Percentiles rank a stretch among this genome's conserved stretches.
phyloP scores from a whole-genome alignment of 2,888 invertebrate genomes.

The Salticus scenicus region DNA sequence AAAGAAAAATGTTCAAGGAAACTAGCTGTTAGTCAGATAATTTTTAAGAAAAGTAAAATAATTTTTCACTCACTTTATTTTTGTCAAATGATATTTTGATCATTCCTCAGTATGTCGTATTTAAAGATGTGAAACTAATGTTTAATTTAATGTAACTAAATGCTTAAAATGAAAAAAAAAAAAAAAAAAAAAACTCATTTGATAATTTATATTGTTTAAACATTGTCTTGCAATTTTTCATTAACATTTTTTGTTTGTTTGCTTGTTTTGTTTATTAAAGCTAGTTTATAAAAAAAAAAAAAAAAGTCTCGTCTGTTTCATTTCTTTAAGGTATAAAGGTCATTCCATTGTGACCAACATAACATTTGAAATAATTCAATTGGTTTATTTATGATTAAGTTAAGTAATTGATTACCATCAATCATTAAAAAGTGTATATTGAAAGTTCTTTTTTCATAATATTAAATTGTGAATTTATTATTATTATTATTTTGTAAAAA shows the following conservation, averaged over 20 bases:
- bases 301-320: too few relatives aligned
- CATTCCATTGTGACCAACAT: too few relatives aligned
- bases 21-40: constrained; percentile 3
- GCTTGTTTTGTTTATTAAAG: constrained; percentile 68
- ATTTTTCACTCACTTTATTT: background rate
- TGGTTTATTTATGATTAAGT: too few relatives aligned
- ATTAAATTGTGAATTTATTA: too few relatives aligned
- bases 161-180: too few relatives aligned
- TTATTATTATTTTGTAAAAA: too few relatives aligned
- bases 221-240: constrained; percentile 43
- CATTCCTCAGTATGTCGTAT: background rate
- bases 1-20: background rate
- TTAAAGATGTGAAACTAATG: background rate
- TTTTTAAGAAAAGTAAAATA: background rate
- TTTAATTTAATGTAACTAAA: constrained; percentile 2
- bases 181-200: too few relatives aligned
- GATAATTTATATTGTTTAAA: constrained; percentile 48
- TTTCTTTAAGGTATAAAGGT: too few relatives aligned
- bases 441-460: too few relatives aligned
- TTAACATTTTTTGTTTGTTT: constrained; percentile 61
- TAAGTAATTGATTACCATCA: too few relatives aligned
- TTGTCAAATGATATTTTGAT: constrained; percentile 1
- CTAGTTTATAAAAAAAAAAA: constrained; percentile 59
- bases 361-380: too few relatives aligned
- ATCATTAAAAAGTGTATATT: too few relatives aligned